phyloP scores from a whole-genome alignment of 2,888 invertebrate species.

The Euclidia mi region DNA sequence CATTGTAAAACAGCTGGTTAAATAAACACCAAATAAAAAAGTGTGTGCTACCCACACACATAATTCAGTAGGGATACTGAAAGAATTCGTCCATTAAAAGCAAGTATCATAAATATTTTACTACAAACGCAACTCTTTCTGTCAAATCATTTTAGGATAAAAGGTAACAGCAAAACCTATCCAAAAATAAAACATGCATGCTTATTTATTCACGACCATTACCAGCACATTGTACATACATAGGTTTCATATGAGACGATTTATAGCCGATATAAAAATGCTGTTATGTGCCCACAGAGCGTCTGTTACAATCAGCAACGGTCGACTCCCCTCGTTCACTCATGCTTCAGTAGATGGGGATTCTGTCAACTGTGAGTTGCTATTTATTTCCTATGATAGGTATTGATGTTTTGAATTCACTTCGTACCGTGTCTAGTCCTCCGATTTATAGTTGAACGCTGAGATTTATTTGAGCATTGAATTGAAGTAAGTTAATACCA shows the following conservation, averaged over 20 bases:
- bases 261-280: slow-evolving; percentile 50
- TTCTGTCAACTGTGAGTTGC: slow-evolving; percentile 53
- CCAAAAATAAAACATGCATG: slow-evolving; percentile 26
- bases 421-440: background rate
- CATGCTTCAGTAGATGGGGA: slow-evolving; percentile 51
- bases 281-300: slow-evolving; percentile 26
- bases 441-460: no score
- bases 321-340: slow-evolving; percentile 41
- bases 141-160: background rate
- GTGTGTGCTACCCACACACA: no score
- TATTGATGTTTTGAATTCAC: slow-evolving; percentile 18
- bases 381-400: slow-evolving; percentile 59
- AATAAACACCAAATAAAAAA: no score
- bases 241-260: slow-evolving; percentile 50
- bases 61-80: no score
- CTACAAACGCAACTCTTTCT: no score
- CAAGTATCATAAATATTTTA: no score
- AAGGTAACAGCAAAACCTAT: slow-evolving; percentile 7
- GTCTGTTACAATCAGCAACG: slow-evolving; percentile 13
- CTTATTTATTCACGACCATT: slow-evolving; percentile 49
- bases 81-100: no score
- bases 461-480: background rate
- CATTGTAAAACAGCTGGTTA: no score
- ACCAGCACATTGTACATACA: slow-evolving; percentile 49
- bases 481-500: no score